Percentiles rank a stretch among this genome's conserved stretches.
phyloP scores from a whole-genome alignment of 2,113 vertebrate species.

The Pollachius pollachius region DNA sequence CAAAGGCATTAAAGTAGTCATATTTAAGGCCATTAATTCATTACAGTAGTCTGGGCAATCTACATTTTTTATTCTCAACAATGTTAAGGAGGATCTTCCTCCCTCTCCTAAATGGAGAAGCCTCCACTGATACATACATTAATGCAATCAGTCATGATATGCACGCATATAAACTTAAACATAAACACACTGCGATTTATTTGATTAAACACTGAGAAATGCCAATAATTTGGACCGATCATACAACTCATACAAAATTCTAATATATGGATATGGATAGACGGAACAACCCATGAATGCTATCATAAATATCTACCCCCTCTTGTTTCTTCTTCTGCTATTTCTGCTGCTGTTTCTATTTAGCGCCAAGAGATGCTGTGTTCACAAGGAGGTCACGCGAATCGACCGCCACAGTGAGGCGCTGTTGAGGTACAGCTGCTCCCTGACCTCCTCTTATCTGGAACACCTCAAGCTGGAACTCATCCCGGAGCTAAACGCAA shows the following conservation, averaged over 20 bases:
- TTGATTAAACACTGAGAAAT: too few relatives aligned
- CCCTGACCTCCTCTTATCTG: conserved; percentile 22
- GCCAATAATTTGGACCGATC: too few relatives aligned
- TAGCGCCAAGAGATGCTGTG: conserved; percentile 38
- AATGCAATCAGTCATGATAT: neutral
- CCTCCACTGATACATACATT: neutral
- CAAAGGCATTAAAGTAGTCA: too few relatives aligned
- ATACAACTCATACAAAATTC: too few relatives aligned
- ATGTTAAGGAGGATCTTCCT: too few relatives aligned
- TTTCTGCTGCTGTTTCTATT: neutral
- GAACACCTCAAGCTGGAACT: conserved; percentile 48
- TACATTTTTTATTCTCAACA: too few relatives aligned
- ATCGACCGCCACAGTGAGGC: neutral
- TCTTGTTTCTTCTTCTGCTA: neutral
- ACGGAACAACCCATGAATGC: neutral
- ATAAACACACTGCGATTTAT: too few relatives aligned
- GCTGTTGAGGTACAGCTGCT: conserved; percentile 57
- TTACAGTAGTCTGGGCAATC: too few relatives aligned
- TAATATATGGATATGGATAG: neutral
- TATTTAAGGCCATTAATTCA: too few relatives aligned
- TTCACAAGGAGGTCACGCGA: neutral
- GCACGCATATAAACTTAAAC: too few relatives aligned
- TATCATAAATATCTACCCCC: neutral
- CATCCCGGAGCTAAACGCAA: conserved; percentile 30
- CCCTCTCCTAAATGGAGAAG: too few relatives aligned